Conservation (phyloP, 2,888 invertebrate genomes). For the Eurois occulta region DNA sequence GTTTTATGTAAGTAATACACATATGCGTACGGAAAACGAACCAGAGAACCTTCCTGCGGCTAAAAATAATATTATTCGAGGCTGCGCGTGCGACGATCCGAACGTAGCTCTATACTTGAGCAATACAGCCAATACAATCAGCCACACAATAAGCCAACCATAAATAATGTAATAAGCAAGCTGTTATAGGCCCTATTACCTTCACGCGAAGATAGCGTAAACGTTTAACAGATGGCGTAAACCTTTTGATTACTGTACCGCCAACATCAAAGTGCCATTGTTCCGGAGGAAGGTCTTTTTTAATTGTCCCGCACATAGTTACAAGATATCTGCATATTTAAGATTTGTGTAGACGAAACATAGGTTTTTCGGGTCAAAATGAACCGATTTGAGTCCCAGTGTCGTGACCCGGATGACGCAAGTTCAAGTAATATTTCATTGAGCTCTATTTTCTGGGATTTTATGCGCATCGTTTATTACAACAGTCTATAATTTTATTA, state of each 20-base stretch:
- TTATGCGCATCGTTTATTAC: constrained; percentile 7
- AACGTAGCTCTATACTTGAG: constrained; percentile 66
- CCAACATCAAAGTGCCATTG: constrained; percentile 75
- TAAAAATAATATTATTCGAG: constrained; percentile 88
- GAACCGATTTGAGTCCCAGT: constrained; percentile 49
- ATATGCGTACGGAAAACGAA: constrained; percentile 82
- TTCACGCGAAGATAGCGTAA: constrained; percentile 59
- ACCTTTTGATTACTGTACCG: constrained; percentile 53
- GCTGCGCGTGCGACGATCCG: constrained; percentile 85
- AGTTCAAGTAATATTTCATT: constrained; percentile 68
- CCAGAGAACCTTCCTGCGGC: constrained; percentile 86
- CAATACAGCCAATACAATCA: constrained; percentile 70
- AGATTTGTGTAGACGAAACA: constrained; percentile 46
- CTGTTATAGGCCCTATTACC: constrained; percentile 66
- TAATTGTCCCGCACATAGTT: constrained; percentile 70
- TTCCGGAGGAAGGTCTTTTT: constrained; percentile 79
- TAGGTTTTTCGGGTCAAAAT: constrained; percentile 40
- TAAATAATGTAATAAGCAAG: constrained; percentile 64
- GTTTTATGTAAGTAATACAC: constrained; percentile 75
- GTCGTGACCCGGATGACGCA: constrained; percentile 76
- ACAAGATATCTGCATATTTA: constrained; percentile 28
- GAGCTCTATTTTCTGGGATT: constrained; percentile 55
- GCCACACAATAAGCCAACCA: constrained; percentile 67
- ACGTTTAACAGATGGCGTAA: constrained; percentile 63
- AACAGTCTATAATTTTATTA: constrained; percentile 1